These are phyloP conservation scores for Euplexia lucipara DNA, from an alignment of 2,888 invertebrate genomes.

Conservation along the genomic window DNA sequence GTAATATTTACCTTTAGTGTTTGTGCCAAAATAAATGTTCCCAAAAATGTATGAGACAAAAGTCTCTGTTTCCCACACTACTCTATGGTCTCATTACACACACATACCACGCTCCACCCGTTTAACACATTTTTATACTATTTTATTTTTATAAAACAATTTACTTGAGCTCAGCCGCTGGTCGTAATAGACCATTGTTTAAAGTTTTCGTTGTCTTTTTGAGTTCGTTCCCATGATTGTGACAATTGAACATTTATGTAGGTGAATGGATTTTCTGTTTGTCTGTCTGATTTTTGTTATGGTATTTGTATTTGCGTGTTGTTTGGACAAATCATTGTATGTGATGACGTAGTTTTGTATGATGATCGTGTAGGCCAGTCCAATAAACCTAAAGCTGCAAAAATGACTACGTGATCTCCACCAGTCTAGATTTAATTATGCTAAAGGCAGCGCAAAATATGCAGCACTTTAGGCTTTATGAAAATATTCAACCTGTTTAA, in stretches of 20 bases:
- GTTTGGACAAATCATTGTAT: background rate
- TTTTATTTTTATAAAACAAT: conserved; percentile 67
- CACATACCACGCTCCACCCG: conserved; percentile 54
- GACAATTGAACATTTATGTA: conserved; percentile 35
- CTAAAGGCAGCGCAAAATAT: no score
- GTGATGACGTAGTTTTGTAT: no score
- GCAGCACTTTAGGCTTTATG: no score
- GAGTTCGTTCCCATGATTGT: conserved; percentile 56
- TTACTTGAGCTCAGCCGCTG: conserved; percentile 57
- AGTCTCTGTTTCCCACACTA: conserved; percentile 27
- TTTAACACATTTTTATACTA: conserved; percentile 72
- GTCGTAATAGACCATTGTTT: conserved; percentile 61
- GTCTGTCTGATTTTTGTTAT: background rate
- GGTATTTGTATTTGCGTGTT: background rate
- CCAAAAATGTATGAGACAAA: background rate
- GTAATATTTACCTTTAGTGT: background rate
- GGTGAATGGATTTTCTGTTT: conserved; percentile 29
- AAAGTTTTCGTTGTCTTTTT: conserved; percentile 43
- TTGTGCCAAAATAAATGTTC: background rate
- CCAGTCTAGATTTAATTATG: no score
- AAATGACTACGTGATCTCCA: no score
- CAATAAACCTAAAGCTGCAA: no score
- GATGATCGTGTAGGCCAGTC: no score
- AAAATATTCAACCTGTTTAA: no score
- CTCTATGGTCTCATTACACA: conserved; percentile 54